Conservation (phyloP, 2,797 vertebrate genomes). For the Bradypus variegatus region DNA sequence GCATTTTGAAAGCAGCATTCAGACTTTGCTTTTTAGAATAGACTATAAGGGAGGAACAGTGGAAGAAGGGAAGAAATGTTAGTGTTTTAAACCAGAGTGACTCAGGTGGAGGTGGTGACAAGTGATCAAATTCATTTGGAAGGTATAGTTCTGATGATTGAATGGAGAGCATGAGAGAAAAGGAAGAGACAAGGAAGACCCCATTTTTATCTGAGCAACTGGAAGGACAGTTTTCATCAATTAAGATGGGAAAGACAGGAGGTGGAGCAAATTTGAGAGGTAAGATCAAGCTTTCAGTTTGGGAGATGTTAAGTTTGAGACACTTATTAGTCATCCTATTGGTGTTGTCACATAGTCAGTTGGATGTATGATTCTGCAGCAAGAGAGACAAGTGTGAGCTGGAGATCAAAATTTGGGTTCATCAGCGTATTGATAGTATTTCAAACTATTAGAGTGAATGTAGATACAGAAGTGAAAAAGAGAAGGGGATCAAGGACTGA, state of each 20-base stretch:
- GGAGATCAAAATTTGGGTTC: background rate
- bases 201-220: background rate
- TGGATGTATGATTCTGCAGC: background rate
- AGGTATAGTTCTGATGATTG: background rate
- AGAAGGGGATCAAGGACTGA: background rate
- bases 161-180: background rate
- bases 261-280: background rate
- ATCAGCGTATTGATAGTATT: background rate
- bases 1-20: background rate
- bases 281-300: slow-evolving; percentile 21
- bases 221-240: background rate
- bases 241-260: background rate
- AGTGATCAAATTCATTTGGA: background rate
- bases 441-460: background rate
- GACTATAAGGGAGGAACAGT: background rate
- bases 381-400: background rate
- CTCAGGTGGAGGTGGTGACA: background rate
- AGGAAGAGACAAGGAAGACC: background rate
- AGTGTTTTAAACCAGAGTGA: background rate
- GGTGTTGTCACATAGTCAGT: background rate
- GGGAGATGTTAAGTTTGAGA: background rate
- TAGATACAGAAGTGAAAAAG: background rate
- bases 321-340: background rate
- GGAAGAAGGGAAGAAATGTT: background rate
- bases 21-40: background rate